Evolutionary conservation across 2,797 vertebrate genomes (phyloP).

Genomic region (Eulemur rubriventer): DNA sequence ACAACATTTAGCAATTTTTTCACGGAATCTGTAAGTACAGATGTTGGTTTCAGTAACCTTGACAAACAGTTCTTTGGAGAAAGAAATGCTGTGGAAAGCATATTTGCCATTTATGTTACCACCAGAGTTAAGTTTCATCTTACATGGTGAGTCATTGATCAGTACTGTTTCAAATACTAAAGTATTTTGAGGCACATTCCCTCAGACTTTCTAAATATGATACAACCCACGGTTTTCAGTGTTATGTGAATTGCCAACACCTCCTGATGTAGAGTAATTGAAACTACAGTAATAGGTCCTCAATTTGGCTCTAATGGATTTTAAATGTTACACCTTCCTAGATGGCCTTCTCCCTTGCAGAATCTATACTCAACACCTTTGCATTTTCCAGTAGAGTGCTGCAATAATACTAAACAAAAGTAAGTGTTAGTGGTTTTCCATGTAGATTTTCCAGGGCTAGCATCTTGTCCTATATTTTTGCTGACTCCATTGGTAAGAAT

Average conservation of each 20-base stretch:
- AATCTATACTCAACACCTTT: slow-evolving; percentile 29
- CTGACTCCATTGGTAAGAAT: slow-evolving; percentile 20
- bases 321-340: slow-evolving; percentile 44
- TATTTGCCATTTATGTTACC: slow-evolving; percentile 45
- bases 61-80: neutral
- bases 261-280: slow-evolving; percentile 20
- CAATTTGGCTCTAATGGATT: slow-evolving; percentile 56
- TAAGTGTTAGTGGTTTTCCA: neutral
- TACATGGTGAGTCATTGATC: slow-evolving; percentile 24
- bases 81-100: neutral
- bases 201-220: slow-evolving; percentile 30
- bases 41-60: slow-evolving; percentile 28
- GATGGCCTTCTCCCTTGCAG: slow-evolving; percentile 46
- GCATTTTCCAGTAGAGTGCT: slow-evolving; percentile 16
- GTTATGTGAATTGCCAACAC: neutral
- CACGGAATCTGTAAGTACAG: neutral
- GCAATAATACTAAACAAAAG: neutral
- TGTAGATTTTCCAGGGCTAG: neutral
- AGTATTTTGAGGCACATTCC: neutral
- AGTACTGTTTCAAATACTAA: slow-evolving; percentile 18
- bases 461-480: neutral
- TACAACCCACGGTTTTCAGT: neutral
- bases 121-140: slow-evolving; percentile 24
- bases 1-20: neutral
- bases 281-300: slow-evolving; percentile 55